Evolutionary conservation across 2,888 invertebrate genomes (phyloP), one percentile per base, ranked within the genome.

Genomic region (Phasia obesa): DNA sequence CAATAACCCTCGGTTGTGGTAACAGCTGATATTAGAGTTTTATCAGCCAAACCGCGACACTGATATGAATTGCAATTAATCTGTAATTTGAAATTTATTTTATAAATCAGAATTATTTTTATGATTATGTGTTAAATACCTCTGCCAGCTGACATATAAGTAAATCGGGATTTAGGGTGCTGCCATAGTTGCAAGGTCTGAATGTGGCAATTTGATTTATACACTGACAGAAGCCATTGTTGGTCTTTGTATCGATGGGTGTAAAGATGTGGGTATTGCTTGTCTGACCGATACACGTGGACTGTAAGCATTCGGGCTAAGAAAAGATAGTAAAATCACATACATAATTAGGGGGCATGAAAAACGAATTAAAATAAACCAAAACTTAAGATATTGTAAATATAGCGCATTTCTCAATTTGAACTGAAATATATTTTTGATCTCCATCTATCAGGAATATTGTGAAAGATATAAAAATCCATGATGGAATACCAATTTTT

Each of bases 201-300:
- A 49, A 81, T 13, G 70, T 76, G 35, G 76, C 76, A 57, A 74
- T 65, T 44, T 76, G 70, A 17, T 65, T 19, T 25, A 25, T 25
- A n/a, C 81, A 85, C 55, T 42, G 53, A 27, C 81, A 81, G 15
- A 76, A 60, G 1, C 81, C 81, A 60, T 81, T 70, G 7, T 27
- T 59, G 0, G 17, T 67, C 49, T 67, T 65, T 17, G 57, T 6
- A 7, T 57, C 17, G 2, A 75, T 19, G n/a, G 75, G 75, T 0
- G 11, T 27, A 21, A 75, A 75, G 0, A 67, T n/a, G 7, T 42
- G 7, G 2, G 5, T n/a, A n/a, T 75, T 47, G 5, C 4, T 38
- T 35, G 17, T 23, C 2, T 23, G n/a, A 11, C 55, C 64, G 6
- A 62, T 3, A 17, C 77, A 77, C 0, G 44, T 47, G 9, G 77